phyloP scores from a whole-genome alignment of 2,113 vertebrate genomes.

The Redunca redunca region DNA sequence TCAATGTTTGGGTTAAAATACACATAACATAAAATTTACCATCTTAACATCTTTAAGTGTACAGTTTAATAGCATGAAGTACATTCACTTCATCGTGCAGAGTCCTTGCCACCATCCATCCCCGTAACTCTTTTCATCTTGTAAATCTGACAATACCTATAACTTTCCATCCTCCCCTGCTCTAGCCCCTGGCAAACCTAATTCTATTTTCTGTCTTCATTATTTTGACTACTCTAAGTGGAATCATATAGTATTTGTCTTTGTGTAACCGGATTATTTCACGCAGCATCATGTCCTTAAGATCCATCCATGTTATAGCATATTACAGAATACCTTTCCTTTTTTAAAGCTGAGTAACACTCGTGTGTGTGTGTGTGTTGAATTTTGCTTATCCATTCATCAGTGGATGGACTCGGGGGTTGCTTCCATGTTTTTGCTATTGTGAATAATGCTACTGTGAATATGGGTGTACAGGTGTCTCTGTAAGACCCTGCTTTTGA shows the following conservation, averaged over 20 bases:
- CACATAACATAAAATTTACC: neutral
- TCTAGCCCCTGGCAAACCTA: too few species aligned
- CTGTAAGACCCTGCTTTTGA: neutral
- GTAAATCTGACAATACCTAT: neutral
- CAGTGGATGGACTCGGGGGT: neutral
- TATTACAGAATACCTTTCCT: neutral
- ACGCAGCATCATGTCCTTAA: neutral
- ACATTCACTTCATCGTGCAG: neutral
- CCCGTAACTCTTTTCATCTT: neutral
- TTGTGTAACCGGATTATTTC: neutral
- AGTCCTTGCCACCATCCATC: neutral
- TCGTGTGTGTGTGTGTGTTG: neutral
- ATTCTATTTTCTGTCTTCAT: neutral
- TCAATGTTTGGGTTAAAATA: neutral
- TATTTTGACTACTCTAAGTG: neutral
- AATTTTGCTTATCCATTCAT: neutral
- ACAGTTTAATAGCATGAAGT: neutral
- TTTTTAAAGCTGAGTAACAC: neutral
- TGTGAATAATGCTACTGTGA: neutral
- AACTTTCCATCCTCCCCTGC: neutral
- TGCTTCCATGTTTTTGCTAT: neutral
- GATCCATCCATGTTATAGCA: neutral
- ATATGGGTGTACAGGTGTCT: neutral
- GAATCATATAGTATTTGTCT: neutral
- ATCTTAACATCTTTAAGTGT: neutral